Evolutionary conservation across 1,140 invertebrate genomes (phyloP).

Genomic region (Drosophila arizonae): DNA sequence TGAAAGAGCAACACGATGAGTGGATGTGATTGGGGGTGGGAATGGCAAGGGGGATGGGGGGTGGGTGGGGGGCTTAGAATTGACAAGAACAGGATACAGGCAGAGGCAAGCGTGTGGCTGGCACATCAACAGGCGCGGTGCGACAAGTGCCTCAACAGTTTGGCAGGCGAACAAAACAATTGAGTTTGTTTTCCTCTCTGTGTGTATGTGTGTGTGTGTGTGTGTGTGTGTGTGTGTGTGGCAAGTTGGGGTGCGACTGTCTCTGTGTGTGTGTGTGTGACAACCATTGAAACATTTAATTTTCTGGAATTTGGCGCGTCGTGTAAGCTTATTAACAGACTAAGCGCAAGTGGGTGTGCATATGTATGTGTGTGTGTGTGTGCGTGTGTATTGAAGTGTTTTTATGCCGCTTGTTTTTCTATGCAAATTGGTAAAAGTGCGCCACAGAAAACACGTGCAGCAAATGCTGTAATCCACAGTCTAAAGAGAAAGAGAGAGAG

Average conservation of each 20-base stretch:
- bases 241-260: too few relatives aligned
- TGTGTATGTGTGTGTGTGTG: slow-evolving; percentile 2
- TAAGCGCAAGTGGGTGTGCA: not conserved
- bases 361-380: not conserved
- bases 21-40: not conserved
- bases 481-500: too few relatives aligned
- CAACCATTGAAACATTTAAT: slow-evolving; percentile 72
- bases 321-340: slow-evolving; percentile 77
- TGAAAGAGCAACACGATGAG: slow-evolving; percentile 78
- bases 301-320: slow-evolving; percentile 72
- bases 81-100: slow-evolving; percentile 72
- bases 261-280: slow-evolving; percentile 6
- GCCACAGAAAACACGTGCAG: slow-evolving; percentile 13
- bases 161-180: slow-evolving; percentile 70
- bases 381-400: slow-evolving; percentile 9
- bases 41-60: not conserved
- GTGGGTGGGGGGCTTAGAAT: slow-evolving; percentile 43
- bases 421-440: slow-evolving; percentile 58
- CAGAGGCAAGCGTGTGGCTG: slow-evolving; percentile 32
- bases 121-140: slow-evolving; percentile 24
- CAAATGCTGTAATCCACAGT: not conserved
- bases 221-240: not conserved
- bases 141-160: slow-evolving; percentile 73
- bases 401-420: slow-evolving; percentile 64
- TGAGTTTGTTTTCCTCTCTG: slow-evolving; percentile 50